Evolutionary conservation across 2,797 vertebrate genomes (phyloP).

Genomic region (Chelmon rostratus): DNA sequence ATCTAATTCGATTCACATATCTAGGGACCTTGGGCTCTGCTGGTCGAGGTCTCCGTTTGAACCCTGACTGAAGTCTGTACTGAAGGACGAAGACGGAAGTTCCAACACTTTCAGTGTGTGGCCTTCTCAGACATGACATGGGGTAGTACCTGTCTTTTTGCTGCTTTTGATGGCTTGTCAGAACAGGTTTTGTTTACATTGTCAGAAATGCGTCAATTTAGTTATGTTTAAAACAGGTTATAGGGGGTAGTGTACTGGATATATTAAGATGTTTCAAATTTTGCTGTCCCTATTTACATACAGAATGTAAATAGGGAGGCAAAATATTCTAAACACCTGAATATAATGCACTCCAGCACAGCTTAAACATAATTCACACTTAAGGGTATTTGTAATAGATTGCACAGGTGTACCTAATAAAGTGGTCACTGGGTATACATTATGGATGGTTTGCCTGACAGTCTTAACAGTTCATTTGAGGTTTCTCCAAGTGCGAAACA

Average conservation of each 20-base stretch:
- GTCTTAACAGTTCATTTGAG: background rate
- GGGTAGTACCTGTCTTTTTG: constrained; percentile 83
- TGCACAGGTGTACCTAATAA: background rate
- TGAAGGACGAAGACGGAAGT: constrained; percentile 89
- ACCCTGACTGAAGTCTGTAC: constrained; percentile 88
- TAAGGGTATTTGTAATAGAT: background rate
- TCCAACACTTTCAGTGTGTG: constrained; percentile 83
- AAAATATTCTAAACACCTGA: too few species aligned
- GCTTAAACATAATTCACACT: too few species aligned
- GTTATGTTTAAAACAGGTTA: background rate
- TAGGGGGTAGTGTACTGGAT: background rate
- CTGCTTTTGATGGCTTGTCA: constrained; percentile 73
- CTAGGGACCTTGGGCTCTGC: constrained; percentile 90
- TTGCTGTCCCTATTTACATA: too few species aligned
- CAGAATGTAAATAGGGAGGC: background rate
- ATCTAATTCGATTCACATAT: constrained; percentile 90
- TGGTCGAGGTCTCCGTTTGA: constrained; percentile 89
- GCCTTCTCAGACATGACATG: constrained; percentile 83
- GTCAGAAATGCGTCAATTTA: background rate
- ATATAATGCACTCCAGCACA: too few species aligned
- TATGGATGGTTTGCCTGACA: constrained; percentile 1
- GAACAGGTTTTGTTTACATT: background rate
- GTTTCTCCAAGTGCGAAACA: background rate
- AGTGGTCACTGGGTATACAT: background rate
- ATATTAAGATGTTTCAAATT: too few species aligned